Conservation (phyloP, 2,888 invertebrate genomes). For the Stenichneumon culpator region DNA sequence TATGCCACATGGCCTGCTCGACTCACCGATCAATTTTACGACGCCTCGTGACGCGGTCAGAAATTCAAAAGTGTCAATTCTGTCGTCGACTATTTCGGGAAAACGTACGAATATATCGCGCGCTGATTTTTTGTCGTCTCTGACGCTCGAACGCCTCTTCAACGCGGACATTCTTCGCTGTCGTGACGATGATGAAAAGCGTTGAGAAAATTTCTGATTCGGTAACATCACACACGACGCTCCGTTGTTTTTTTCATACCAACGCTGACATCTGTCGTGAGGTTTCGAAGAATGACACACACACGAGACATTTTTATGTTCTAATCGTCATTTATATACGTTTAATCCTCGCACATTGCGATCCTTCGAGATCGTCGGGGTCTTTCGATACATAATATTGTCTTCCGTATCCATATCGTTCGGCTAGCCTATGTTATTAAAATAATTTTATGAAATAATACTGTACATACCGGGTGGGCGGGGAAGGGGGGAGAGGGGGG, state of each 20-base stretch:
- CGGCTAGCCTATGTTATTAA: conserved; percentile 72
- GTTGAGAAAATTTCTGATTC: neutral
- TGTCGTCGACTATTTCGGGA: conserved; percentile 86
- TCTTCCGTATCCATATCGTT: conserved; percentile 68
- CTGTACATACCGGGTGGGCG: conserved; percentile 71
- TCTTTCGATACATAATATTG: conserved; percentile 68
- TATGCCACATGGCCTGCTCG: conserved; percentile 3
- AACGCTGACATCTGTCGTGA: neutral
- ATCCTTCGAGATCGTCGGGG: conserved; percentile 38
- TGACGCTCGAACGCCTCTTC: conserved; percentile 26
- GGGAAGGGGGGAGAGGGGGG: neutral
- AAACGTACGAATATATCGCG: conserved; percentile 82
- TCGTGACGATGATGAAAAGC: conserved; percentile 2
- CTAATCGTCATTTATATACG: conserved; percentile 47
- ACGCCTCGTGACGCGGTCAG: conserved; percentile 88
- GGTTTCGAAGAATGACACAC: neutral
- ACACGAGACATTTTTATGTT: neutral
- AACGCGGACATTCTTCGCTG: conserved; percentile 47
- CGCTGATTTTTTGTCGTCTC: conserved; percentile 21
- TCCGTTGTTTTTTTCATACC: conserved; percentile 36
- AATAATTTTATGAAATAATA: conserved; percentile 77
- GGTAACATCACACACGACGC: conserved; percentile 17
- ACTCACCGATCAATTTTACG: conserved; percentile 89
- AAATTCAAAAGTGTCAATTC: conserved; percentile 88
- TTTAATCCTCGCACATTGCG: conserved; percentile 42